A percentile compares a stretch with the other conserved stretches of the same genome.
Conservation (phyloP, 2,113 vertebrate genomes). For the Ondatra zibethicus region DNA sequence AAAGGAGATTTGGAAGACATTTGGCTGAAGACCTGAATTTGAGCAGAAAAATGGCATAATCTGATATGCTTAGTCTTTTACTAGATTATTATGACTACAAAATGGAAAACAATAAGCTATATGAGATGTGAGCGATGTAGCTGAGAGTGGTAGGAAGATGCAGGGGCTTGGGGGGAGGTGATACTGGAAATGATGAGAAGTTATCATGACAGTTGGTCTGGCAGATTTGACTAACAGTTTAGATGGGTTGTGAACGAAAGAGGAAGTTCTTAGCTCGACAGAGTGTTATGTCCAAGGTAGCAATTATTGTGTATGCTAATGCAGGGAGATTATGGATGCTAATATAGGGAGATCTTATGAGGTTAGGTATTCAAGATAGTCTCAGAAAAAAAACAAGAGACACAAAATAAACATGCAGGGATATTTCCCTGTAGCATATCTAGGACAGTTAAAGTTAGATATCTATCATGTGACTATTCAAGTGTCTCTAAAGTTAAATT, state of each 20-base stretch:
- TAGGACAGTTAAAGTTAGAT: background rate
- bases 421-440: background rate
- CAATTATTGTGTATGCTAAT: background rate
- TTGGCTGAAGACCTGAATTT: background rate
- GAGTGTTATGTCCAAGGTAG: background rate
- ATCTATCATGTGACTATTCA: background rate
- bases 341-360: background rate
- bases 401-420: background rate
- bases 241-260: background rate
- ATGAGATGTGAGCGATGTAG: rapidly evolving
- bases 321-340: background rate
- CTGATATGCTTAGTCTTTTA: background rate
- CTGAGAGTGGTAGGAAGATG: background rate
- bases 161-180: background rate
- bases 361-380: background rate
- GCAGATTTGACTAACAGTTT: background rate
- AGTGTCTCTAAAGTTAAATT: background rate
- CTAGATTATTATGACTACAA: background rate
- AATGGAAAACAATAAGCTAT: background rate
- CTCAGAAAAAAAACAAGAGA: background rate
- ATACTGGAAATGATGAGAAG: background rate
- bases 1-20: background rate
- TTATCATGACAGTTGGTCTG: background rate
- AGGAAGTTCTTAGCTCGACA: background rate
- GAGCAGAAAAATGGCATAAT: background rate